A percentile compares a stretch with the other conserved stretches of the same genome.
Evolutionary conservation across 1,140 invertebrate genomes (phyloP).

Genomic region (Parapsyche elsis): DNA sequence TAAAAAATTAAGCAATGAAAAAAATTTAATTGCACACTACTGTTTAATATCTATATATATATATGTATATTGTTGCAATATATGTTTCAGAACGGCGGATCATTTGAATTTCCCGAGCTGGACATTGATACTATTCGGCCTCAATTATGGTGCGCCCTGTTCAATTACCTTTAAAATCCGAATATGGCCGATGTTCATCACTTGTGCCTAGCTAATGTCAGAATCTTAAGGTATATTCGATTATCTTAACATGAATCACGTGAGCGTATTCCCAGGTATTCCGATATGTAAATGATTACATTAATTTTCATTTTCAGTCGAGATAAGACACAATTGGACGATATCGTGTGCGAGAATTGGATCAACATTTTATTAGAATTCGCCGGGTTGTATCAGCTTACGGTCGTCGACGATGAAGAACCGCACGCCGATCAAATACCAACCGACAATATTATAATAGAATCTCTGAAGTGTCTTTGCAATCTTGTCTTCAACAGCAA

Average conservation of each 20-base stretch:
- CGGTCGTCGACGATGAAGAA: constrained; percentile 58
- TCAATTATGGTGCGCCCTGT: constrained; percentile 63
- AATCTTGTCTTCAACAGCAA: constrained; percentile 89
- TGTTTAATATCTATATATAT: neutral
- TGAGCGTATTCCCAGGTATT: too few relatives aligned
- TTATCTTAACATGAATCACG: neutral
- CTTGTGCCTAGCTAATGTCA: constrained; percentile 61
- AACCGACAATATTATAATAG: constrained; percentile 67
- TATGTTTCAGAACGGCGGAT: constrained; percentile 61
- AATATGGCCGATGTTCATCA: constrained; percentile 59
- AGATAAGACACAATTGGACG: constrained; percentile 79
- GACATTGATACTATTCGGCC: constrained; percentile 59
- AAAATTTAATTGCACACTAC: neutral
- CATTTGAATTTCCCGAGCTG: constrained; percentile 62
- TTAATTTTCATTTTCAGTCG: constrained; percentile 67
- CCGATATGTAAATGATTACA: too few relatives aligned
- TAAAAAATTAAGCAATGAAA: neutral
- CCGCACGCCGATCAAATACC: constrained; percentile 56
- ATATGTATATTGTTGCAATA: neutral
- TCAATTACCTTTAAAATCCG: constrained; percentile 62
- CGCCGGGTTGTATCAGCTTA: constrained; percentile 70
- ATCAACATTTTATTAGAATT: constrained; percentile 73
- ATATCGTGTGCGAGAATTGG: constrained; percentile 75
- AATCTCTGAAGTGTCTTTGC: constrained; percentile 89
- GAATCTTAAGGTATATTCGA: constrained; percentile 61